Percentiles rank a stretch among this genome's conserved stretches.
Conservation (phyloP, 2,888 invertebrate species). For the Tetragnatha montana region DNA sequence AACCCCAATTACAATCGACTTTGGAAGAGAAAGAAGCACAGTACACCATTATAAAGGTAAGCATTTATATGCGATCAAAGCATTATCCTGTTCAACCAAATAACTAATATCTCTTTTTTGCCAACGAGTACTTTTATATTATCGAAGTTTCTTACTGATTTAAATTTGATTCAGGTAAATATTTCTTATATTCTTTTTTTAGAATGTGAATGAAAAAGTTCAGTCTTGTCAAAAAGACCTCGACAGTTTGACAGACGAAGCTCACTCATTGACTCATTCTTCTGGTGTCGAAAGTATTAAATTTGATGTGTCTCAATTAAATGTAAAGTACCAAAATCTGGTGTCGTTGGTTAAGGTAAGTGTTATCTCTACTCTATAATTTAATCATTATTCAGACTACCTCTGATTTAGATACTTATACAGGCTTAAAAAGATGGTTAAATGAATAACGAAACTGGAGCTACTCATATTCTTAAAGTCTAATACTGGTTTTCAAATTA, state of each 20-base stretch:
- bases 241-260: constrained; percentile 90
- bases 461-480: too few species aligned
- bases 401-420: not conserved
- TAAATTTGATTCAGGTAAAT: not conserved
- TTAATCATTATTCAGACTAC: not conserved
- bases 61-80: not conserved
- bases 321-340: constrained; percentile 80
- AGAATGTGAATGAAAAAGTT: constrained; percentile 82
- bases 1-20: constrained; percentile 88
- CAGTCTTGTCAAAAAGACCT: constrained; percentile 88
- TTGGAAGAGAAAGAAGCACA: constrained; percentile 87
- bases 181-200: constrained; percentile 22
- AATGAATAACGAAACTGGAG: too few species aligned
- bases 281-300: constrained; percentile 91
- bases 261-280: constrained; percentile 88
- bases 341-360: constrained; percentile 74
- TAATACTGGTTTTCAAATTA: too few species aligned
- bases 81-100: not conserved
- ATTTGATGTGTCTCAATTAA: constrained; percentile 91
- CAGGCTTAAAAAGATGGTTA: too few species aligned
- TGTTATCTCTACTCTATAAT: not conserved
- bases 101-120: not conserved
- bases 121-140: not conserved
- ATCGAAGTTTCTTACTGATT: not conserved
- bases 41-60: constrained; percentile 83